Evolutionary conservation across 2,113 vertebrate genomes (phyloP).

Genomic region (Ceyx cyanopectus): DNA sequence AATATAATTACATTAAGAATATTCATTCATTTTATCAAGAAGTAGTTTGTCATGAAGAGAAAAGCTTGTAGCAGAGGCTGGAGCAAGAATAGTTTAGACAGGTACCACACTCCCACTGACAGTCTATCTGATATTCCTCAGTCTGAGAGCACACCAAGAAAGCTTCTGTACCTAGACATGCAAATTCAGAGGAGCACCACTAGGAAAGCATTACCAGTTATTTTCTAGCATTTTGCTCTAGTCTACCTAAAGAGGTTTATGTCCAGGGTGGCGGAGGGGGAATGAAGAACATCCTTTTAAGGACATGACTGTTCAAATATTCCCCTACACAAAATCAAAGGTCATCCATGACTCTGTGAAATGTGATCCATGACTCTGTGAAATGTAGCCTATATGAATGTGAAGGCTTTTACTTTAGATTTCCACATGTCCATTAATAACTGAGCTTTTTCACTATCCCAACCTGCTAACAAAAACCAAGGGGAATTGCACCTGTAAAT

Average conservation of each 20-base stretch:
- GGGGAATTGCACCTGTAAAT: background rate
- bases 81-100: background rate
- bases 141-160: background rate
- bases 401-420: background rate
- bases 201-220: background rate
- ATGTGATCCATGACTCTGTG: background rate
- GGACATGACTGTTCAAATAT: background rate
- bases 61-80: conserved; percentile 17
- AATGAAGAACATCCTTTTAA: rapidly evolving
- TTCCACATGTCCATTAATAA: background rate
- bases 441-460: background rate
- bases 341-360: no score
- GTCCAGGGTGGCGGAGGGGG: background rate
- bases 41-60: background rate
- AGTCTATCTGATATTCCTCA: background rate
- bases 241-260: background rate
- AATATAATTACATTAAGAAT: background rate
- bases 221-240: background rate
- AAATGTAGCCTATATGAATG: background rate
- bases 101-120: background rate
- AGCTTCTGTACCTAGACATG: background rate
- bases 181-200: background rate
- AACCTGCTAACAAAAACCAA: background rate
- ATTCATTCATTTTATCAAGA: background rate
- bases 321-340: background rate